phyloP scores from a whole-genome alignment of 2,797 vertebrate species.

The Spinus pinus region DNA sequence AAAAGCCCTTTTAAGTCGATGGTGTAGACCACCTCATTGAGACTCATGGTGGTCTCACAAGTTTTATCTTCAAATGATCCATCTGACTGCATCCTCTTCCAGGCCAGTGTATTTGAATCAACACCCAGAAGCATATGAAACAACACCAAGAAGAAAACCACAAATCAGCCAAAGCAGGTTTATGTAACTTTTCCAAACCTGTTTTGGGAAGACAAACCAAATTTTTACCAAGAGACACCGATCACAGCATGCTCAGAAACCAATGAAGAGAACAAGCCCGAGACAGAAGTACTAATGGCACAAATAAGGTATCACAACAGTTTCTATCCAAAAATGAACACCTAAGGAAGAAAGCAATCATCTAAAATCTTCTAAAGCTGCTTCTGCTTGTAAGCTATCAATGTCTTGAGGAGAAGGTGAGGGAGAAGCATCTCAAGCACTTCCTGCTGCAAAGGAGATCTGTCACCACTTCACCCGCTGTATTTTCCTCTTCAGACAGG shows the following conservation, averaged over 20 bases:
- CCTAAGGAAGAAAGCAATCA: neutral
- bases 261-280: neutral
- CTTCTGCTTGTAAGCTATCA: neutral
- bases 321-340: neutral
- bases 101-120: neutral
- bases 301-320: neutral
- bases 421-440: neutral
- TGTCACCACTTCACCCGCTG: accelerated
- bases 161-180: neutral
- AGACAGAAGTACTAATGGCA: neutral
- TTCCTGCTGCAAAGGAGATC: accelerated
- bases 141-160: neutral
- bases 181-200: neutral
- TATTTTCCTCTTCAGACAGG: neutral
- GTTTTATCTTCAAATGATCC: neutral
- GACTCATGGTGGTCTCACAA: accelerated
- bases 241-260: neutral
- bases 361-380: neutral
- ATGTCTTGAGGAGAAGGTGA: neutral
- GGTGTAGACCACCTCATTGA: neutral
- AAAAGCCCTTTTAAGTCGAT: neutral
- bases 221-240: neutral
- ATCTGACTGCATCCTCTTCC: neutral
- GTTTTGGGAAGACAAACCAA: neutral
- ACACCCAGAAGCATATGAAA: neutral